Base-by-base conservation (phyloP, 2,888 invertebrate genomes). In the Macrosiphum euphorbiae region DNA sequence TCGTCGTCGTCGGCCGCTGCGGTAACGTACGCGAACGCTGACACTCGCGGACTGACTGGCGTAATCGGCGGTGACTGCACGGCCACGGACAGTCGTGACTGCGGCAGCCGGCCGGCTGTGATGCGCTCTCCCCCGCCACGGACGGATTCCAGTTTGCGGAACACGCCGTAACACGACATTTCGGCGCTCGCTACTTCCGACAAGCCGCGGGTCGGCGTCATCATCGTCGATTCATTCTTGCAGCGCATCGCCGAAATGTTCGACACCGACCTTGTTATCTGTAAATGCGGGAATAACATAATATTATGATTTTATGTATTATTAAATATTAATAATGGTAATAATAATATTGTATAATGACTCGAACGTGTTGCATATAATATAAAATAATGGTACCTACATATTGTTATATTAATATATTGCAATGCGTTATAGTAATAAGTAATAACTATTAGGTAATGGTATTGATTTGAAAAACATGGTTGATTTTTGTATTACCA, bases 151-250 rank as follows among this genome's bases (percentile, higher is more conserved):
- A 94, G 88, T 91, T 92, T 91, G 78, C 95, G 95, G 88, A 95
- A 94, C 58, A 94, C 93, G 35, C 95, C 95, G 90, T 94, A 95
- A 84, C 94, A 95, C 58, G 94, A 92, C 61, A 87, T 92, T 47
- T 94, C 95, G 67, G 94, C 93, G 90, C 90, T 90, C 24, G 95
- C 94, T 85, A 95, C 94, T 94, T 95, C 95, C 55, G 94, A 94
- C 16, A 35, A 28, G 7, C 2, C 87, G 20, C 35, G 87, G 52
- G 52, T 89, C 90, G 87, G 88, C 92, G 90, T 84, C 55, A 92
- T 92, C 35, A 78, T 92, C 90, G 89, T 47, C 90, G 94, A 86
- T 8, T 92, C 90, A 85, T 91, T 92, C 16, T 92, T 88, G 88
- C 50, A 7, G 28, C 88, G 90, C 86, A 94, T 94, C 86, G 90